Percentiles rank a stretch among this genome's conserved stretches.
These are phyloP conservation scores for Hypselothyrea guttata DNA, from an alignment of 2,888 invertebrate species.

Conservation along the genomic window DNA sequence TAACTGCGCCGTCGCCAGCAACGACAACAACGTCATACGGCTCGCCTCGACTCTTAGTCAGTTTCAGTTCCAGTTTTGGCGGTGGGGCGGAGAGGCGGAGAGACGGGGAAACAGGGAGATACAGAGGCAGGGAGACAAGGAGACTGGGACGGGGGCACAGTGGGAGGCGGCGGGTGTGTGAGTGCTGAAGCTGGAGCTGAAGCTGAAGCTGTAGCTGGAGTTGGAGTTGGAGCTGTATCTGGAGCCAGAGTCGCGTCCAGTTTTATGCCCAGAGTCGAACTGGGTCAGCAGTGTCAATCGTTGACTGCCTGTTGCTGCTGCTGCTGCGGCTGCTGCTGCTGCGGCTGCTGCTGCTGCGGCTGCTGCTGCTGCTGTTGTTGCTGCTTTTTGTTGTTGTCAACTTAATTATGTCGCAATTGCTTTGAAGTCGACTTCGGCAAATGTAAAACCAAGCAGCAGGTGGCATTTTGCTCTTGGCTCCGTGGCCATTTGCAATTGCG, in stretches of 20 bases:
- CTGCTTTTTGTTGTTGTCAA: constrained; percentile 65
- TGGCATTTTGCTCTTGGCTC: constrained; percentile 41
- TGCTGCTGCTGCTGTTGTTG: constrained; percentile 39
- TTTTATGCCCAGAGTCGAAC: constrained; percentile 58
- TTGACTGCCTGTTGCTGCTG: constrained; percentile 41
- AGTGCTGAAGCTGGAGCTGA: background rate
- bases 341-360: constrained; percentile 32
- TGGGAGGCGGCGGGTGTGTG: no score
- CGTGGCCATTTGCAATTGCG: constrained; percentile 62
- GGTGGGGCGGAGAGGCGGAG: constrained; percentile 3
- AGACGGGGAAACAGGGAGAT: background rate
- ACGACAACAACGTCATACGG: constrained; percentile 54
- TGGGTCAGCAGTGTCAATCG: constrained; percentile 74
- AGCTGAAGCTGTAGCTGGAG: constrained; percentile 6
- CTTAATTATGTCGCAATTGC: constrained; percentile 76
- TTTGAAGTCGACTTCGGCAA: constrained; percentile 73
- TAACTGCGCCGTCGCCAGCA: constrained; percentile 42
- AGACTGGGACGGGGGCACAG: background rate
- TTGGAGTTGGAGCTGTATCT: constrained; percentile 2
- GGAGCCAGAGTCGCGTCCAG: constrained; percentile 42
- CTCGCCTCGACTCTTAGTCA: constrained; percentile 45
- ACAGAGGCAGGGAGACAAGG: background rate
- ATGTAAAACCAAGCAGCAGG: constrained; percentile 53
- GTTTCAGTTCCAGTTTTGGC: constrained; percentile 8
- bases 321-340: constrained; percentile 30